Conservation (phyloP, 1,140 invertebrate genomes). For the Trissolcus basalis region DNA sequence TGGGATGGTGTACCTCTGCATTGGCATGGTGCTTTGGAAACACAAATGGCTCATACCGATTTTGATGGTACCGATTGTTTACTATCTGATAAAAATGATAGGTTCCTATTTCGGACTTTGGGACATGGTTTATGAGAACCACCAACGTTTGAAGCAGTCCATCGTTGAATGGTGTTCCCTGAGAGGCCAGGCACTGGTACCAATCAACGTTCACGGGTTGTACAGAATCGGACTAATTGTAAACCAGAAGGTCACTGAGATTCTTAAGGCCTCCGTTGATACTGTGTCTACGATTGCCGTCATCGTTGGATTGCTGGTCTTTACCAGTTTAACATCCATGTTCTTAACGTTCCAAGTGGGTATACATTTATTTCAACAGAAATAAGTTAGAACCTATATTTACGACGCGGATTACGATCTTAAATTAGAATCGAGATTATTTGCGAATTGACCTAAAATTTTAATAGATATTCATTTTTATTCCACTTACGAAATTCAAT, state of each 20-base stretch:
- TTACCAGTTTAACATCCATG: conserved; percentile 75
- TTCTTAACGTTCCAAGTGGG: conserved; percentile 81
- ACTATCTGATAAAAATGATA: conserved; percentile 80
- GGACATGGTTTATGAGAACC: conserved; percentile 66
- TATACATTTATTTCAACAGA: not conserved
- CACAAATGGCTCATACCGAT: conserved; percentile 83
- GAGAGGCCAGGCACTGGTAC: conserved; percentile 77
- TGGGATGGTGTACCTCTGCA: conserved; percentile 81
- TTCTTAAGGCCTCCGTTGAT: conserved; percentile 78
- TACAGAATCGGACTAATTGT: conserved; percentile 75
- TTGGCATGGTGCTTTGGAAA: conserved; percentile 83
- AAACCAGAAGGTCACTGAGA: conserved; percentile 73
- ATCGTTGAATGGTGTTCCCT: conserved; percentile 71
- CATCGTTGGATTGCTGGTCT: conserved; percentile 77
- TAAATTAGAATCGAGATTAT: no score
- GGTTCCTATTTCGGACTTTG: conserved; percentile 76
- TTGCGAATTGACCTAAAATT: no score
- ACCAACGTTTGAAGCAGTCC: conserved; percentile 56
- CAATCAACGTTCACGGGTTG: conserved; percentile 80
- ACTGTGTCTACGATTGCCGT: conserved; percentile 79
- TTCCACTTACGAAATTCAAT: no score
- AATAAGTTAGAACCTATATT: no score
- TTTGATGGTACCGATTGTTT: conserved; percentile 80
- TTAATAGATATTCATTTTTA: no score
- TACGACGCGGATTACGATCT: no score